Evolutionary conservation across 2,113 vertebrate genomes (phyloP).

Genomic region (Charadrius vociferus): DNA sequence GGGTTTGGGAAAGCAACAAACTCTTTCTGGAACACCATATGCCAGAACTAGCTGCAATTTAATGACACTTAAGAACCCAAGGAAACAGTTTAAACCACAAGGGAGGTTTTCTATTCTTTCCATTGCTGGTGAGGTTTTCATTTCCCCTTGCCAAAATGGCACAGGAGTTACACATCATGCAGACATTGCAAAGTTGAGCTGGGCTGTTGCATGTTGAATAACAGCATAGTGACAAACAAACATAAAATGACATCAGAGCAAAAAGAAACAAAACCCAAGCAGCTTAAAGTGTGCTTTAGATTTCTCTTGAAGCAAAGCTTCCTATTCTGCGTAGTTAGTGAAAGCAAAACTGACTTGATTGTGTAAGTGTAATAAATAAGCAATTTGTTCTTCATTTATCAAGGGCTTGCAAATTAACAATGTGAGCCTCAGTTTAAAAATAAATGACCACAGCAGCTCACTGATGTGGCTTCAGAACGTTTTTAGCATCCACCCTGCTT

Average conservation of each 20-base stretch:
- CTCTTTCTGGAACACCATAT: slow-evolving; percentile 15
- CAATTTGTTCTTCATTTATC: slow-evolving; percentile 9
- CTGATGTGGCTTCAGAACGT: background rate
- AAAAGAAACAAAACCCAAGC: slow-evolving; percentile 26
- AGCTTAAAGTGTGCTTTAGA: background rate
- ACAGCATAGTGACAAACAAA: background rate
- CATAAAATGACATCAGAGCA: slow-evolving; percentile 21
- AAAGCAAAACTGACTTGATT: slow-evolving; percentile 1
- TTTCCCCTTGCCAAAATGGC: slow-evolving; percentile 38
- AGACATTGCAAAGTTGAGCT: background rate
- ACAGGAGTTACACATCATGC: background rate
- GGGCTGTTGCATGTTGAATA: background rate
- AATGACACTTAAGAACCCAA: slow-evolving; percentile 52
- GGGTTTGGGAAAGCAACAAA: slow-evolving; percentile 46
- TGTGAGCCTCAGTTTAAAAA: slow-evolving; percentile 11
- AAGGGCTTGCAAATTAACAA: slow-evolving; percentile 18
- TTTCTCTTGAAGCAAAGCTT: background rate
- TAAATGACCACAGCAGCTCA: background rate
- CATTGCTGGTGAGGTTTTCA: slow-evolving; percentile 36
- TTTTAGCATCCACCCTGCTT: slow-evolving; percentile 3
- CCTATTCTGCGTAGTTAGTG: background rate
- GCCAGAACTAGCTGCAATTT: slow-evolving; percentile 47
- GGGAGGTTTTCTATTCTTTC: slow-evolving; percentile 51
- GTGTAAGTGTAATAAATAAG: background rate
- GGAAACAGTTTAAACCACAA: slow-evolving; percentile 53